phyloP scores from a whole-genome alignment of 1,140 invertebrate species.

The Homalodisca vitripennis region DNA sequence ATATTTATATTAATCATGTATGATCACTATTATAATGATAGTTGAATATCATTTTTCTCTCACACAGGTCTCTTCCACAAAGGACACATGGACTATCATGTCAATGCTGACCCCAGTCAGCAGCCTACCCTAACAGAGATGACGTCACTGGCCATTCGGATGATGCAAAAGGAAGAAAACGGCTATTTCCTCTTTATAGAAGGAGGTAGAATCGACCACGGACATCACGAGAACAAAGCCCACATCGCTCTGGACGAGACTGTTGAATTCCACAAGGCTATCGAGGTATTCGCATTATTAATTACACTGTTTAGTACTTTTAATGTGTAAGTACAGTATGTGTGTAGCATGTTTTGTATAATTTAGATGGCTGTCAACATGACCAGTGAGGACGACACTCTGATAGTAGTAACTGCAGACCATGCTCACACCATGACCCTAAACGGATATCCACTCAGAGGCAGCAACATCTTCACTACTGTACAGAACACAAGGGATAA shows the following conservation, averaged over 20 bases:
- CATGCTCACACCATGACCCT: constrained; percentile 64
- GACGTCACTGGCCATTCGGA: constrained; percentile 73
- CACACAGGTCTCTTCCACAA: constrained; percentile 39
- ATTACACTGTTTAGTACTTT: no score
- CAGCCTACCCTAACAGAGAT: constrained; percentile 74
- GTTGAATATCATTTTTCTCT: no score
- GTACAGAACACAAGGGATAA: constrained; percentile 48
- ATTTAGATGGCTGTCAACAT: constrained; percentile 53
- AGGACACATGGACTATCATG: constrained; percentile 46
- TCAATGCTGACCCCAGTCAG: constrained; percentile 49
- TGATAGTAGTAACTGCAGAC: constrained; percentile 66
- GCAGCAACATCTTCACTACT: constrained; percentile 45
- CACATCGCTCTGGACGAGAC: constrained; percentile 63
- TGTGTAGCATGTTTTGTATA: no score
- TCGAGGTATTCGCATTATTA: no score
- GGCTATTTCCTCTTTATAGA: constrained; percentile 72
- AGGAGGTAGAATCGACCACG: constrained; percentile 72
- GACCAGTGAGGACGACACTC: constrained; percentile 58
- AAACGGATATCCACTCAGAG: constrained; percentile 56
- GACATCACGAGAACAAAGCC: constrained; percentile 60
- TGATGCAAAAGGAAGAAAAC: constrained; percentile 64
- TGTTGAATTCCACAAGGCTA: constrained; percentile 52
- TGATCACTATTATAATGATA: no score
- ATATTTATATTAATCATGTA: background rate
- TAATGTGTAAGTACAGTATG: no score